Conservation (phyloP, 2,113 vertebrate species). For the Sterrhoptilus dennistouni region DNA sequence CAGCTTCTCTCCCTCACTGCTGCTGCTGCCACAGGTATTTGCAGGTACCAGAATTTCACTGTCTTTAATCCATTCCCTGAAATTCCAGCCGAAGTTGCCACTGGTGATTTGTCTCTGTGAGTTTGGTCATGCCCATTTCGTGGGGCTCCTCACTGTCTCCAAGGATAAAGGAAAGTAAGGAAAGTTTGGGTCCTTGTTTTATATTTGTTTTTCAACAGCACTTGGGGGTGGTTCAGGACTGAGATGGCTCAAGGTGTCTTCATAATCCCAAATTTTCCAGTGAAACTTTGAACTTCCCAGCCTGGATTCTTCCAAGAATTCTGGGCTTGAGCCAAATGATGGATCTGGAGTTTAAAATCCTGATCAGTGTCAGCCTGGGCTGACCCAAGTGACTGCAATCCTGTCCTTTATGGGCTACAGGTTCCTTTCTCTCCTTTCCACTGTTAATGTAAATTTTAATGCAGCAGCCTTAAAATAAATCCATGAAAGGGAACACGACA, state of each 20-base stretch:
- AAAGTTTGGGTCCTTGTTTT: neutral
- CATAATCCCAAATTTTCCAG: neutral
- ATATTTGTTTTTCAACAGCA: neutral
- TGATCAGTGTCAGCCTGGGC: neutral
- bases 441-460: neutral
- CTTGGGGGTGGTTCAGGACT: accelerated
- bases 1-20: neutral
- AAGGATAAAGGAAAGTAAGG: neutral
- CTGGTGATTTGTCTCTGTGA: neutral
- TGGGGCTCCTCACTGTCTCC: accelerated
- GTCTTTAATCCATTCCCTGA: neutral
- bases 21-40: neutral
- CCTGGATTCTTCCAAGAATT: neutral
- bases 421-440: neutral
- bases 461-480: neutral
- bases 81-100: neutral
- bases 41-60: neutral
- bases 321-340: neutral
- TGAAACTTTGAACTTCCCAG: neutral
- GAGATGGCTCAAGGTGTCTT: neutral
- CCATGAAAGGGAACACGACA: neutral
- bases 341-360: neutral
- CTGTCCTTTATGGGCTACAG: neutral
- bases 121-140: accelerated
- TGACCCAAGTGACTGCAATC: neutral